Percentiles rank a stretch among this genome's conserved stretches.
Evolutionary conservation across 2,797 vertebrate species (phyloP).

Genomic region (Harpagifer antarcticus): DNA sequence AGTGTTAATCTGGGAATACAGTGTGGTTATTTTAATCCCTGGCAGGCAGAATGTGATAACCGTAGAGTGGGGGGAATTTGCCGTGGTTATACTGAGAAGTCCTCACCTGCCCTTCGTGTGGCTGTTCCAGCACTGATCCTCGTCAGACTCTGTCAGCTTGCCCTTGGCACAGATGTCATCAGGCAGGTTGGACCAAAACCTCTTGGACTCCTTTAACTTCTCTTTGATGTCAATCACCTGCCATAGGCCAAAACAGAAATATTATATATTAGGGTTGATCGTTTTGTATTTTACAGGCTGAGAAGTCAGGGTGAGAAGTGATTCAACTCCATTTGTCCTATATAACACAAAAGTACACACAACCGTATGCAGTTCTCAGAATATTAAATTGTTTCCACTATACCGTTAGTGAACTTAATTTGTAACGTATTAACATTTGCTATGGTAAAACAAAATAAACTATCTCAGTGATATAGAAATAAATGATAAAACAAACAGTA

Average conservation of each 20-base stretch:
- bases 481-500: neutral
- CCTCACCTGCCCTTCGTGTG: conserved; percentile 94
- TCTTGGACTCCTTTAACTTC: conserved; percentile 94
- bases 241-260: conserved; percentile 55
- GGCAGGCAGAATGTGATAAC: conserved; percentile 74
- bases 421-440: too few relatives aligned
- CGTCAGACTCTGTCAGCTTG: conserved; percentile 87
- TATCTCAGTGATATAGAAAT: neutral
- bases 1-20: conserved; percentile 71
- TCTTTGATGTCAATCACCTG: conserved; percentile 97
- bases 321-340: neutral
- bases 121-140: conserved; percentile 98
- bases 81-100: conserved; percentile 48
- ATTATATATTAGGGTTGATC: conserved; percentile 36
- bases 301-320: conserved; percentile 10
- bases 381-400: neutral
- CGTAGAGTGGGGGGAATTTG: conserved; percentile 40
- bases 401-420: neutral
- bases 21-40: conserved; percentile 76
- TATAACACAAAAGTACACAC: neutral
- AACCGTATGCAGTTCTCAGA: neutral
- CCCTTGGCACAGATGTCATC: conserved; percentile 92
- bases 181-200: conserved; percentile 94
- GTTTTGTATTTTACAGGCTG: conserved; percentile 27
- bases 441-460: too few relatives aligned